Percentiles rank a stretch among this genome's conserved stretches.
phyloP scores from a whole-genome alignment of 2,888 invertebrate species.

The Oligia strigilis region DNA sequence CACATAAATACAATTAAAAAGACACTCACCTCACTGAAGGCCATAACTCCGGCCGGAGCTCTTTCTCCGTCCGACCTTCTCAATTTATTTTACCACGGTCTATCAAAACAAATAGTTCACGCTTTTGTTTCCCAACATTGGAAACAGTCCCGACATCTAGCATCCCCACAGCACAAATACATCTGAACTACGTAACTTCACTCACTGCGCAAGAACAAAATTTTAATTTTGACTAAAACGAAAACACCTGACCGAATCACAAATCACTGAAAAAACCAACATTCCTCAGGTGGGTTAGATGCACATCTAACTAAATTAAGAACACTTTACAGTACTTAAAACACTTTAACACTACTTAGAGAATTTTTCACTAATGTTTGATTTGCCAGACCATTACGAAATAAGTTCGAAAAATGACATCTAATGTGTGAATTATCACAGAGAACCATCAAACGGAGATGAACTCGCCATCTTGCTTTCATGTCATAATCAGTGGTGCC shows the following conservation, averaged over 20 bases:
- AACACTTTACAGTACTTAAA: constrained; percentile 74
- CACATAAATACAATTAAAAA: constrained; percentile 64
- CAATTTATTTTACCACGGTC: constrained; percentile 85
- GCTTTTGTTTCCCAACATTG: constrained; percentile 90
- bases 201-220: constrained; percentile 90
- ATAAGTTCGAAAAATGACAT: constrained; percentile 85
- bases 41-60: constrained; percentile 92
- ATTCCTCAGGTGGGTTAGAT: constrained; percentile 92
- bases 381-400: constrained; percentile 79
- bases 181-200: constrained; percentile 88
- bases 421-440: constrained; percentile 85
- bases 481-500: constrained; percentile 84
- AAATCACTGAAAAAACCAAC: constrained; percentile 92
- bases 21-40: constrained; percentile 94
- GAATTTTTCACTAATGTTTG: constrained; percentile 75
- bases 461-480: constrained; percentile 91
- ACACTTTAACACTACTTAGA: constrained; percentile 78
- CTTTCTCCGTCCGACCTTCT: constrained; percentile 90
- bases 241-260: constrained; percentile 91
- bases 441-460: constrained; percentile 89
- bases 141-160: constrained; percentile 89
- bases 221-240: constrained; percentile 88
- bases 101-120: constrained; percentile 90
- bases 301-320: constrained; percentile 78
- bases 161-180: constrained; percentile 89